Conservation (phyloP, 1,140 invertebrate genomes). For the Bradysia coprophila region DNA sequence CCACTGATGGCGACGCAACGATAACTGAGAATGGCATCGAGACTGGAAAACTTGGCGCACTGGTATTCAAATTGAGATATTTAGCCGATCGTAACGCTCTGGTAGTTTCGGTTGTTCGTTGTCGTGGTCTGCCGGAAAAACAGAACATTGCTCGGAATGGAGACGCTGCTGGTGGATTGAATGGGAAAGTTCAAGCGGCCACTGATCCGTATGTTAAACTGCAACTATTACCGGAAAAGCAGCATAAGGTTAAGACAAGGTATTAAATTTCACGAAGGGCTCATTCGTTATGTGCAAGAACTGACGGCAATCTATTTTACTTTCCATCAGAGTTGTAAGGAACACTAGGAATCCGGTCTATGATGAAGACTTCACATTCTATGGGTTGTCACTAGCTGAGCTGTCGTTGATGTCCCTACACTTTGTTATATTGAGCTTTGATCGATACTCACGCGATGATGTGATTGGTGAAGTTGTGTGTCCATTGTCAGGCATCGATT, state of each 20-base stretch:
- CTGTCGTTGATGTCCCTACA: slow-evolving; percentile 74
- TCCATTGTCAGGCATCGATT: slow-evolving; percentile 56
- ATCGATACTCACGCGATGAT: slow-evolving; percentile 90
- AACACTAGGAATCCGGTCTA: slow-evolving; percentile 86
- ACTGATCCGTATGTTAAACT: slow-evolving; percentile 91
- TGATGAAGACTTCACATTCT: slow-evolving; percentile 94
- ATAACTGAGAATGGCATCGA: slow-evolving; percentile 28
- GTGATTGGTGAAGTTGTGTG: slow-evolving; percentile 95
- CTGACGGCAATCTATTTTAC: no score
- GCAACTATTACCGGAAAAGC: slow-evolving; percentile 83
- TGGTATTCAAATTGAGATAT: slow-evolving; percentile 77
- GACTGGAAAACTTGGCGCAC: slow-evolving; percentile 50
- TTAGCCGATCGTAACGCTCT: slow-evolving; percentile 75
- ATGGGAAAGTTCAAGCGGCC: slow-evolving; percentile 26
- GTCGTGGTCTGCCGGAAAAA: slow-evolving; percentile 62
- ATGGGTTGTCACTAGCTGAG: slow-evolving; percentile 70
- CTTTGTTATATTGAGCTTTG: slow-evolving; percentile 90
- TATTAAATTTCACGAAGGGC: no score
- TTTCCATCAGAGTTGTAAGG: slow-evolving; percentile 69
- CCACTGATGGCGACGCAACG: slow-evolving; percentile 25
- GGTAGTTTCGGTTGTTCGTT: slow-evolving; percentile 78
- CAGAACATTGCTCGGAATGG: slow-evolving; percentile 33
- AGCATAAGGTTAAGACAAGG: slow-evolving; percentile 84
- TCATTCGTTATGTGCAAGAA: no score
- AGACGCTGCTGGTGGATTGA: slow-evolving; percentile 19